These are phyloP conservation scores for Pogoniulus pusillus DNA, from an alignment of 2,797 vertebrate species.

Conservation along the genomic window DNA sequence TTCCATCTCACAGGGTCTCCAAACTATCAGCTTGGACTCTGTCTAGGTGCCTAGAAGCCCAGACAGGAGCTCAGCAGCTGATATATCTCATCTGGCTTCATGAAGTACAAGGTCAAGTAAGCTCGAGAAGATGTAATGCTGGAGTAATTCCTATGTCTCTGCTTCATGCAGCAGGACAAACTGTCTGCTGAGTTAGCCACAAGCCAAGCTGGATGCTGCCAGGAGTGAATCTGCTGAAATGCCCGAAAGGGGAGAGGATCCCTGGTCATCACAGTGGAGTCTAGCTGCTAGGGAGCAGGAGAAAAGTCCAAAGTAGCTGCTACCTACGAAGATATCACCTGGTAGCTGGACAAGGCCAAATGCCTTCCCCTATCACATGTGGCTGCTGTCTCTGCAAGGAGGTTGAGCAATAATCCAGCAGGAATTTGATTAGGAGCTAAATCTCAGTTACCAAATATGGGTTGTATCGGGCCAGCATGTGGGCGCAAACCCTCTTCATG, in stretches of 20 bases:
- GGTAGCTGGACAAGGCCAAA: background rate
- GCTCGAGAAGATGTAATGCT: background rate
- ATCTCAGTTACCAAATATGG: background rate
- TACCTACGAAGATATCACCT: background rate
- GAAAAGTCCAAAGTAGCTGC: background rate
- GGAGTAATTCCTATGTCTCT: background rate
- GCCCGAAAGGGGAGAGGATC: background rate
- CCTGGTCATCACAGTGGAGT: accelerated
- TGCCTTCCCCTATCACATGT: background rate
- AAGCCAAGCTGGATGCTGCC: background rate
- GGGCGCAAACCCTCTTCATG: background rate
- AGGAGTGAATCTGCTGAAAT: background rate
- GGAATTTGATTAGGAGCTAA: slow-evolving; percentile 15
- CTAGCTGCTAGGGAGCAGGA: background rate
- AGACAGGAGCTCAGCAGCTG: background rate
- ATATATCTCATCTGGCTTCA: background rate
- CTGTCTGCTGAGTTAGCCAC: background rate
- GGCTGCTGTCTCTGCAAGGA: background rate
- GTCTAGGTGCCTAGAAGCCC: background rate
- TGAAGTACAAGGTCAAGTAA: background rate
- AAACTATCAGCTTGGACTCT: background rate
- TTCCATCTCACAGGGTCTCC: background rate
- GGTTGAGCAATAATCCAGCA: slow-evolving; percentile 14
- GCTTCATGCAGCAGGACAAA: background rate
- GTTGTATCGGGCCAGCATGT: background rate